These are phyloP conservation scores for Geophilus truncorum DNA, from an alignment of 2,888 invertebrate genomes.

Conservation along the genomic window DNA sequence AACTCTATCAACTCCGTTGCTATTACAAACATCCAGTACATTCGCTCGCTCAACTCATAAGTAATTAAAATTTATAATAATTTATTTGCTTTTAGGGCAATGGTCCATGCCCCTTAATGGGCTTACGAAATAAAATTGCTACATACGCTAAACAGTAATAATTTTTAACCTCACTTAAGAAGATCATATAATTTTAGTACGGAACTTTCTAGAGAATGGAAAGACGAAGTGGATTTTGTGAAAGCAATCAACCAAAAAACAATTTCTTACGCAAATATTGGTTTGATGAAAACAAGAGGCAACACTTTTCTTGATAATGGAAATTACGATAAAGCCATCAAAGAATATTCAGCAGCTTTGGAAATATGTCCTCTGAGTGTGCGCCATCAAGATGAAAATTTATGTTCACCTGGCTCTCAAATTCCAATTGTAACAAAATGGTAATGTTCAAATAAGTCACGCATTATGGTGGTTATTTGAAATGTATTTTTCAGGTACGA, in stretches of 20 bases:
- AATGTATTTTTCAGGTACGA: neutral
- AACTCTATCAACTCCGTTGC: neutral
- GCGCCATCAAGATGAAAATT: neutral
- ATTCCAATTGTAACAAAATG: constrained; percentile 8
- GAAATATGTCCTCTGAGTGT: neutral
- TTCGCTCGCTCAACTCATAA: neutral
- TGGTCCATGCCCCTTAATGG: neutral
- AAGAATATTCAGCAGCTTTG: neutral
- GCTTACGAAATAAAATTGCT: neutral
- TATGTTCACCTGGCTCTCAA: neutral
- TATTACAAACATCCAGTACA: neutral
- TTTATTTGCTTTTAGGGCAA: neutral
- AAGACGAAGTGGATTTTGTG: neutral
- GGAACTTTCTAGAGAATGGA: neutral
- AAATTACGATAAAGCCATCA: constrained; percentile 4
- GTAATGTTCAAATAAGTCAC: neutral
- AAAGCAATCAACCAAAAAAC: neutral
- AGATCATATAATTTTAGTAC: no score
- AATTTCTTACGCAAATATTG: neutral
- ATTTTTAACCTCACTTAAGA: no score
- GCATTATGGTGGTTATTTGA: neutral
- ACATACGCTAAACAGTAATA: neutral
- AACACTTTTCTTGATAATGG: neutral
- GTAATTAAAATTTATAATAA: neutral
- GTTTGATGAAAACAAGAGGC: neutral